Base-by-base conservation (phyloP, 2,113 vertebrate genomes). In the Lepidothrix coronata region DNA sequence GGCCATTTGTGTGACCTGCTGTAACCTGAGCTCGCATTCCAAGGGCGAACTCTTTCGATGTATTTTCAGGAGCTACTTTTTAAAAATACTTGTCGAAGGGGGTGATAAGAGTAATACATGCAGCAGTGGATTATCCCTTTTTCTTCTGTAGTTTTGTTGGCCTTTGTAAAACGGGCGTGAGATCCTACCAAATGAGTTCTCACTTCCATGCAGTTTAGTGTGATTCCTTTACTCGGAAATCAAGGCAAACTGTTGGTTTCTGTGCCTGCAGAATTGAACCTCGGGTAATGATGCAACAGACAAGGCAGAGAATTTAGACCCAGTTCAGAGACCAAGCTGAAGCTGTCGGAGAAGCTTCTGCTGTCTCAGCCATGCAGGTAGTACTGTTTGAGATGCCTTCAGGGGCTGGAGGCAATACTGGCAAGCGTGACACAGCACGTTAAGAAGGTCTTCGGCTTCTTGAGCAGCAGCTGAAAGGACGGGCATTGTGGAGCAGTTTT, bases 111-210 rank as follows among this genome's bases (percentile, higher is more conserved):
- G 27, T 39, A 18, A 33, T 10, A 22, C 27, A 63, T 37, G 15
- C 6, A 33, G 24, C 31, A 28, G 11, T 68, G 48, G 31, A 35
- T 28, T 57, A 37, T 43, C 12, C 8, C 8, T 55, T 79, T 27
- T 67, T 68, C 22, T 49, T 74, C 19, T 68, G 0, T 25, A 21
- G 23, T 37, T 1, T 0, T 24, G 8, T 21, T 72, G n/a, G 9
- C 24, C 30, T 84, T 66, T 72, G 11, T 37, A 54, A 67, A 49
- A 31, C 22, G 39, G 5, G 0, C n/a, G 30, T 44, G 61, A 59
- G 41, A 18, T 66, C 52, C 17, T 43, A 18, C 30, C 5, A 59
- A 6, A 35, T 61, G 5, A 46, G 15, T 48, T 65, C 25, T 14
- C 28, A 4, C 6, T 65, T 48, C 12, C 61, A 0, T 70, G 5